phyloP scores from a whole-genome alignment of 2,113 vertebrate species.

The Kryptolebias marmoratus region DNA sequence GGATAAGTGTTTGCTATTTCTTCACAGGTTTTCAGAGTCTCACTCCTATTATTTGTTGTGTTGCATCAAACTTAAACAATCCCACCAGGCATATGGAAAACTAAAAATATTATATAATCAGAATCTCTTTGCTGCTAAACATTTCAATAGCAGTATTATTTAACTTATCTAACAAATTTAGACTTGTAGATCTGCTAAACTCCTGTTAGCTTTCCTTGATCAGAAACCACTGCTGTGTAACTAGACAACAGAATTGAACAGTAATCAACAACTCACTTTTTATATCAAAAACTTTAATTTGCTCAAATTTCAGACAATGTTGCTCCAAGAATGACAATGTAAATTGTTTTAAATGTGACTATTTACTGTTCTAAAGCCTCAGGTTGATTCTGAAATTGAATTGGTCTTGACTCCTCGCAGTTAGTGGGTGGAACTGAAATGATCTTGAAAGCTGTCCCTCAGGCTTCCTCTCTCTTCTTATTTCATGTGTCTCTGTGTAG shows the following conservation, averaged over 20 bases:
- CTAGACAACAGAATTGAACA: background rate
- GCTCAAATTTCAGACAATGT: conserved; percentile 16
- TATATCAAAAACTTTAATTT: conserved; percentile 8
- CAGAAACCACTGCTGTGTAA: background rate
- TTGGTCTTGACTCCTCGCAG: conserved; percentile 19
- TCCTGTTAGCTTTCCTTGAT: background rate
- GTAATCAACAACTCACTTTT: conserved; percentile 20
- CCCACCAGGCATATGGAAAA: background rate
- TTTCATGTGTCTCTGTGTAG: conserved; percentile 28
- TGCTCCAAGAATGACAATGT: conserved; percentile 19
- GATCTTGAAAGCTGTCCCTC: conserved; percentile 33
- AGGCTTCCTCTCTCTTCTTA: conserved; percentile 9
- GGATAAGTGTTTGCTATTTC: conserved; percentile 17
- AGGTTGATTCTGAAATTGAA: conserved; percentile 27
- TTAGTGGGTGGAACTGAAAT: conserved; percentile 27
- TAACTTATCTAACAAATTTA: conserved; percentile 12
- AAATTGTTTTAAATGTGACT: conserved; percentile 30
- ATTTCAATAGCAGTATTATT: background rate
- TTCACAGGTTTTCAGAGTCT: background rate
- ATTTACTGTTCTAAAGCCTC: conserved; percentile 1
- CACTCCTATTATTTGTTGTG: conserved; percentile 12
- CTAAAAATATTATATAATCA: background rate
- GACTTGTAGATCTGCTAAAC: background rate
- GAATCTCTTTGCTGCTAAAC: background rate
- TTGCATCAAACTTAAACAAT: conserved; percentile 39